Conservation (phyloP, 2,113 vertebrate species). For the Hippocampus zosterae region DNA sequence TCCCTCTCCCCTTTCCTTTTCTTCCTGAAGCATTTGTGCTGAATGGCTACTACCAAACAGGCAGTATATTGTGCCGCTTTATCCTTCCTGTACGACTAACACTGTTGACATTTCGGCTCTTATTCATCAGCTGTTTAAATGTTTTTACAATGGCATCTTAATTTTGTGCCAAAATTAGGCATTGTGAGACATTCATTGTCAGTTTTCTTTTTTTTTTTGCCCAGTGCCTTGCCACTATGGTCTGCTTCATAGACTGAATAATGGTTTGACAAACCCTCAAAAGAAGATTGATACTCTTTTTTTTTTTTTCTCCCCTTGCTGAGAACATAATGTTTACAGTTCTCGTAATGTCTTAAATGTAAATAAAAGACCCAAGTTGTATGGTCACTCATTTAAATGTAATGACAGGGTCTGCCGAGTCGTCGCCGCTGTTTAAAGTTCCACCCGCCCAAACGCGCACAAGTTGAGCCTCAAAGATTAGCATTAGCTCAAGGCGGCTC, state of each 20-base stretch:
- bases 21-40: slow-evolving; percentile 23
- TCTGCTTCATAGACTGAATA: not conserved
- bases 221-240: too few species aligned
- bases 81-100: not conserved
- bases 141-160: not conserved
- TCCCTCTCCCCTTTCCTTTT: slow-evolving; percentile 30
- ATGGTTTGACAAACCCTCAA: not conserved
- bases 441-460: not conserved
- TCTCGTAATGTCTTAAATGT: not conserved
- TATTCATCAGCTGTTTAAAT: not conserved
- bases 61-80: not conserved
- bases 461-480: not conserved
- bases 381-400: not conserved
- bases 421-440: not conserved
- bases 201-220: not conserved
- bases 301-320: not conserved
- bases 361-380: not conserved
- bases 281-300: not conserved
- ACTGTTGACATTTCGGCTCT: not conserved
- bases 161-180: not conserved
- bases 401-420: not conserved
- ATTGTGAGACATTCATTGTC: not conserved
- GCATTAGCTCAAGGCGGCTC: slow-evolving; percentile 20
- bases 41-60: slow-evolving; percentile 26
- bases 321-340: not conserved